Evolutionary conservation across 2,888 invertebrate genomes (phyloP).

Genomic region (Rambutsinella grinnellia): DNA sequence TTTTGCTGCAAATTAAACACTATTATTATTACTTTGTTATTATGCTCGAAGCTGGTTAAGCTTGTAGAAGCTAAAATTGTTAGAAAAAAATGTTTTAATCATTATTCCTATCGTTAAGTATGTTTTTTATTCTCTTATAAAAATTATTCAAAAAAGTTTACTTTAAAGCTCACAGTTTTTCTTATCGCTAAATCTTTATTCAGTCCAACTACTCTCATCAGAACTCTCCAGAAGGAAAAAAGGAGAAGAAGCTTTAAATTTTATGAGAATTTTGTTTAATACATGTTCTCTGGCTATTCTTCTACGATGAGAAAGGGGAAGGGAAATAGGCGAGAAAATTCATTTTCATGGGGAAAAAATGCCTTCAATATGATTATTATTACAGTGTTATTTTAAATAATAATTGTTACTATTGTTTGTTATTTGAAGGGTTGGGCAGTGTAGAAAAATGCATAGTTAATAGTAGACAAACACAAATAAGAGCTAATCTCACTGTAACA

Average conservation of each 20-base stretch:
- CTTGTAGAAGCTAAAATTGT: too few species aligned
- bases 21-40: too few species aligned
- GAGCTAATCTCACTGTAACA: background rate
- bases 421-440: background rate
- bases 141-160: too few species aligned
- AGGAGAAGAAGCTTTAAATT: background rate
- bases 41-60: too few species aligned
- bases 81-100: too few species aligned
- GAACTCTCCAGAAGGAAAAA: background rate
- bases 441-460: background rate
- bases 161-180: too few species aligned
- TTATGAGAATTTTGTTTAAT: too few species aligned
- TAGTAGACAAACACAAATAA: background rate
- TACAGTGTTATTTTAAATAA: background rate
- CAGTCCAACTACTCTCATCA: background rate
- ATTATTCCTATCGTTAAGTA: too few species aligned
- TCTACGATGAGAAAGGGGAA: background rate
- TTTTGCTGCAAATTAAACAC: too few species aligned
- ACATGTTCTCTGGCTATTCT: too few species aligned
- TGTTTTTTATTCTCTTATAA: too few species aligned
- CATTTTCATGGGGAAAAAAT: background rate
- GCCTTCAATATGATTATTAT: background rate
- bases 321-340: background rate
- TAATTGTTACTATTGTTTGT: background rate
- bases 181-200: too few species aligned